Conservation (phyloP, 2,113 vertebrate species). For the Mormyrus iriodes region DNA sequence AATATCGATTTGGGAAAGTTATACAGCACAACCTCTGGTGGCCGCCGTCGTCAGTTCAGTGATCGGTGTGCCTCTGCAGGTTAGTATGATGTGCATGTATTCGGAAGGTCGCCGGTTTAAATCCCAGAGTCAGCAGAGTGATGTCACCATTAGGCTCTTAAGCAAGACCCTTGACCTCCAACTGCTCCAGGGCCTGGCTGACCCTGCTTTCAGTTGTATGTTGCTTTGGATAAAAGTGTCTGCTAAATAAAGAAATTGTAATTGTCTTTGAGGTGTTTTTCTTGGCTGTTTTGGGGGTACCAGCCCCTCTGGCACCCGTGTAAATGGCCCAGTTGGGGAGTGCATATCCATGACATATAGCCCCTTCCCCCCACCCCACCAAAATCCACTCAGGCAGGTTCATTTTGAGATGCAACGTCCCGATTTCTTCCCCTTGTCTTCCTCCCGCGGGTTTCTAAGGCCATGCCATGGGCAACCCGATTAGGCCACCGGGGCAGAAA, state of each 20-base stretch:
- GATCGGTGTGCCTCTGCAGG: background rate
- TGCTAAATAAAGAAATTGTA: background rate
- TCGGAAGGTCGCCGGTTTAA: background rate
- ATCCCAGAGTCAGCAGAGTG: background rate
- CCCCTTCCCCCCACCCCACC: background rate
- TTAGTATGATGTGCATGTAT: background rate
- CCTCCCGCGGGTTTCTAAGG: conserved; percentile 19
- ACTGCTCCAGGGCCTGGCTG: background rate
- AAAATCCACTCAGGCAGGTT: background rate
- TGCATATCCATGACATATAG: background rate
- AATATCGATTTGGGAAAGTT: conserved; percentile 15
- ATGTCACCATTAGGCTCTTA: background rate
- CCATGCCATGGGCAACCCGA: conserved; percentile 48
- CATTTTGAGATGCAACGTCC: background rate
- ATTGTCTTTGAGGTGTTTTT: conserved; percentile 16
- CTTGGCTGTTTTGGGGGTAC: background rate
- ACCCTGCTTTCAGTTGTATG: background rate
- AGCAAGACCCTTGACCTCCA: background rate
- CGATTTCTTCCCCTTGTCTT: background rate
- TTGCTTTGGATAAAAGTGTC: background rate
- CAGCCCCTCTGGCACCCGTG: background rate
- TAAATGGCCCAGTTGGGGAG: too few species aligned
- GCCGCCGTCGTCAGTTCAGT: background rate
- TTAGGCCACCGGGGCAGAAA: conserved; percentile 29
- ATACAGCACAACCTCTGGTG: background rate